Evolutionary conservation across 2,797 vertebrate species (phyloP), one percentile per base, ranked within the genome.

Genomic region (Cynopterus sphinx): DNA sequence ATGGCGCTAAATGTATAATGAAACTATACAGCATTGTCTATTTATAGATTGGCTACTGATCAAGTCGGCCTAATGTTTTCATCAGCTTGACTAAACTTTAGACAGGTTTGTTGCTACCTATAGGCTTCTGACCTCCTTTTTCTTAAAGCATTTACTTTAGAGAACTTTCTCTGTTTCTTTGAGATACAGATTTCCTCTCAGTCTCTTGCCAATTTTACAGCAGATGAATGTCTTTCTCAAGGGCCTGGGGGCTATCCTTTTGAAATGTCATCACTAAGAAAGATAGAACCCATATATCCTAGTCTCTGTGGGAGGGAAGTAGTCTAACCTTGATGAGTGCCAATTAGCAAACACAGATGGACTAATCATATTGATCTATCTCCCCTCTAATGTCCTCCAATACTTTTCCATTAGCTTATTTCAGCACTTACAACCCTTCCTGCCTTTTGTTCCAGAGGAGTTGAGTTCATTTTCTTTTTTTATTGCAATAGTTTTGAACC

Each of bases 161-260:
- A 75, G 93, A 96, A 53, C 22, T 59, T 93, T 17, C 13, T 96
- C 49, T 85, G 46, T 39, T 43, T 15, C 33, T 84, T 86, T 75
- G 70, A 84, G 33, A 68, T 74, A 39, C n/a, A 87, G 86, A 65
- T 92, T 19, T 55, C 55, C n/a, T 88, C 17, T 33, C 3, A 43
- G 11, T 19, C 24, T 63, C 31, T 89, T n/a, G 43, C 11, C n/a
- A 78, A 28, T 77, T 91, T 83, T 84, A 70, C 9, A 65, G 57
- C 3, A 17, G 10, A 49, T 31, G 16, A 87, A 63, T 57, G 51
- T 31, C n/a, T 91, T 91, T 89, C 63, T 55, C 19, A 74, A 74
- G 49, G 41, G 88, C 15, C 19, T 87, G n/a, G 78, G 28, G 65
- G n/a, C 17, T 7, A 39, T 49, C 26, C 4, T 9, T 53, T 91